Percentiles rank a stretch among this genome's conserved stretches.
These are phyloP conservation scores for Phodopus roborovskii DNA, from an alignment of 2,113 vertebrate species.

Conservation along the genomic window DNA sequence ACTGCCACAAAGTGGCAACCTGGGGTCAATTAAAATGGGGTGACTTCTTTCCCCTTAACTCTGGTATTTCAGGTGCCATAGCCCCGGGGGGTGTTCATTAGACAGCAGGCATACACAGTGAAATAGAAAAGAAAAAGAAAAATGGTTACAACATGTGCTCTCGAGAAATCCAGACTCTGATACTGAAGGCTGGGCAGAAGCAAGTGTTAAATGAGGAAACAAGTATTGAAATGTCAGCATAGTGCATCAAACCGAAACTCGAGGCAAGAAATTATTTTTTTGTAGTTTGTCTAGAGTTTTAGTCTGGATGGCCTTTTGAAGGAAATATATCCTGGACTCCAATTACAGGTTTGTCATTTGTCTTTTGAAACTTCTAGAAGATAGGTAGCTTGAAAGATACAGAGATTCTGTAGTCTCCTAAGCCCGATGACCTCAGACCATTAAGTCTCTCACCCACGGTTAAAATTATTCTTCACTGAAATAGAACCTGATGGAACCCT, in stretches of 20 bases:
- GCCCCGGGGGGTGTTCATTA: not conserved
- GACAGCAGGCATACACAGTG: not conserved
- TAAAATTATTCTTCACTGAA: not conserved
- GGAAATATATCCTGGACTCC: not conserved
- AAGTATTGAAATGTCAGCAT: constrained; percentile 67
- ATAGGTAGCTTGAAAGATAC: not conserved
- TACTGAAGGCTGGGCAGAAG: constrained; percentile 22
- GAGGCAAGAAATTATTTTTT: constrained; percentile 6
- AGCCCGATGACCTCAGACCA: no score
- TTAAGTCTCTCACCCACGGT: not conserved
- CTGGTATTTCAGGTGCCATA: not conserved
- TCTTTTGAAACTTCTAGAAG: not conserved
- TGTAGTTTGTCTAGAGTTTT: constrained; percentile 45
- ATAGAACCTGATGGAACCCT: not conserved
- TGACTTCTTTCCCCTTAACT: not conserved
- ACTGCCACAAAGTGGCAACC: not conserved
- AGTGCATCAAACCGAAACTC: constrained; percentile 48
- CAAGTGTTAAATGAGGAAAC: constrained; percentile 56
- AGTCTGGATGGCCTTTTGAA: constrained; percentile 19
- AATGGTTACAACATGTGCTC: not conserved
- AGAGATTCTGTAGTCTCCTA: rapidly evolving
- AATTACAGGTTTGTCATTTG: constrained; percentile 32
- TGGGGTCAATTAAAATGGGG: not conserved
- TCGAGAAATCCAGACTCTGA: constrained; percentile 24
- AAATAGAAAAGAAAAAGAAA: not conserved